Evolutionary conservation across 2,113 vertebrate species (phyloP).

Genomic region (Pterocles burchelli): DNA sequence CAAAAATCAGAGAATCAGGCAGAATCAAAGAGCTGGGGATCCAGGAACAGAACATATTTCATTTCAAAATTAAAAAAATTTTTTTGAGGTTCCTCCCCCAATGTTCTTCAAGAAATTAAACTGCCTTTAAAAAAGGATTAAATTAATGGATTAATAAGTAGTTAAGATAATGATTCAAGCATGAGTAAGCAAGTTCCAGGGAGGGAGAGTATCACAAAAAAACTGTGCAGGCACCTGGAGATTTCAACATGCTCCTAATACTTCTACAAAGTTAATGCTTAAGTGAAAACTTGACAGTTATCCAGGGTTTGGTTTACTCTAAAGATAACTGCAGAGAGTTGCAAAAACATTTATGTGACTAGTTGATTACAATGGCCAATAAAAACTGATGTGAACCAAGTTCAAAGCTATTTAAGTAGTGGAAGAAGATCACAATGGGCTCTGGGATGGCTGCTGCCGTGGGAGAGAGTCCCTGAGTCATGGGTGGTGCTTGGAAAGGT

Average conservation of each 20-base stretch:
- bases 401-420: neutral
- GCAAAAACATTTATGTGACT: neutral
- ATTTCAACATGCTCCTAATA: neutral
- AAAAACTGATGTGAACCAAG: neutral
- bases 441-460: neutral
- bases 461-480: neutral
- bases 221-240: neutral
- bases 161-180: neutral
- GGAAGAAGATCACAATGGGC: neutral
- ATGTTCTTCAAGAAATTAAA: neutral
- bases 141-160: neutral
- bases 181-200: neutral
- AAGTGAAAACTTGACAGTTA: neutral
- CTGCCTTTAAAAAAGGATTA: neutral
- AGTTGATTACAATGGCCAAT: neutral
- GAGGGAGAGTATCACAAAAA: neutral
- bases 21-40: neutral
- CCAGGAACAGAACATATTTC: neutral
- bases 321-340: neutral
- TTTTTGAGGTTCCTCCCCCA: neutral
- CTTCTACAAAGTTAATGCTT: constrained; percentile 24
- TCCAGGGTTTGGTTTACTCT: neutral
- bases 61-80: neutral
- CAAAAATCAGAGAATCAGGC: neutral
- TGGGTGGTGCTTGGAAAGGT: neutral